Evolutionary conservation across 1,140 invertebrate species (phyloP).

Genomic region (Druon quercuslanigerum): DNA sequence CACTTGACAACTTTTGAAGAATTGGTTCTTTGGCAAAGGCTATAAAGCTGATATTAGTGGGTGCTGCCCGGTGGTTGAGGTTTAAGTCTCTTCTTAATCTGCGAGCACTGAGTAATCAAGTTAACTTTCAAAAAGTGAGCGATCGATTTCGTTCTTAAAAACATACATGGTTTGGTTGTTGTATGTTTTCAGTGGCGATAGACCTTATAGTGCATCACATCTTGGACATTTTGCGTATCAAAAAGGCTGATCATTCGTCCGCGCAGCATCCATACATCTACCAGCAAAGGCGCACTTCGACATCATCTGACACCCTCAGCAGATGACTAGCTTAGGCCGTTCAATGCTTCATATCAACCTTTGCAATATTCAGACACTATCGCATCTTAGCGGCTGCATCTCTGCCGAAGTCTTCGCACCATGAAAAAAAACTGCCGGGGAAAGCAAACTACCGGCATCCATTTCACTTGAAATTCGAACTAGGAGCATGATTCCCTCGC

Average conservation of each 20-base stretch:
- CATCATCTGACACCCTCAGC: conserved; percentile 75
- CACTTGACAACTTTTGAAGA: not conserved
- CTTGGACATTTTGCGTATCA: conserved; percentile 91
- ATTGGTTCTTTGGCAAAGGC: conserved; percentile 23
- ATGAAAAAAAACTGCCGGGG: conserved; percentile 7
- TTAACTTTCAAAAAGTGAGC: conserved; percentile 27
- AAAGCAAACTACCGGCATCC: conserved; percentile 5
- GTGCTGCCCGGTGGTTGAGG: conserved; percentile 69
- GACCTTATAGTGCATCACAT: conserved; percentile 99
- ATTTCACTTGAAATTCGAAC: not conserved
- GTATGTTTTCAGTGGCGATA: conserved; percentile 96
- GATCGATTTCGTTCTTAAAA: conserved; percentile 43
- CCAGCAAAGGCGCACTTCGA: conserved; percentile 71
- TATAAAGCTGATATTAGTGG: conserved; percentile 49
- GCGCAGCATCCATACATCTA: conserved; percentile 73
- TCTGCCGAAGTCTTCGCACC: not conserved
- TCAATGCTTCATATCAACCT: conserved; percentile 26
- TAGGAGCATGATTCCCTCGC: no score
- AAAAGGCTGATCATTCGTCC: conserved; percentile 75
- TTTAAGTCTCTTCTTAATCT: conserved; percentile 37
- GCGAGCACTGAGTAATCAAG: conserved; percentile 21
- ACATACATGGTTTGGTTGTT: conserved; percentile 73
- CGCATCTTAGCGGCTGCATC: not conserved
- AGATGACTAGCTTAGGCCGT: conserved; percentile 69
- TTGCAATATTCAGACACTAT: conserved; percentile 1